These are phyloP conservation scores for Pterocles gutturalis DNA, from an alignment of 2,113 vertebrate genomes.

Conservation along the genomic window DNA sequence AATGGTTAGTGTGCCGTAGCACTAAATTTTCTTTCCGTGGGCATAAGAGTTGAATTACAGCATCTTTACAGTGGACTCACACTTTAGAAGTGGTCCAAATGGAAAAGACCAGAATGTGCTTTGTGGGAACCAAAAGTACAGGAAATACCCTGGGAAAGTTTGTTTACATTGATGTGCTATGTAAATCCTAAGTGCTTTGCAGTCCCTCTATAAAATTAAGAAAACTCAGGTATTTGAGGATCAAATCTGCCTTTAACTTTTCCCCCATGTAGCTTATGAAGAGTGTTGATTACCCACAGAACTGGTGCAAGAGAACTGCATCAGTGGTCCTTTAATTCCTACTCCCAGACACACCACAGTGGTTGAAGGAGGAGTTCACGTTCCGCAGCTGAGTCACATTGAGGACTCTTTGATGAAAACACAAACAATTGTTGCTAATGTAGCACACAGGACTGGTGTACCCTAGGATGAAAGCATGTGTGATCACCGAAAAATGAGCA, in stretches of 20 bases:
- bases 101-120: background rate
- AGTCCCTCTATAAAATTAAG: background rate
- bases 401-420: background rate
- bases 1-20: background rate
- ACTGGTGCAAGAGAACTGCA: background rate
- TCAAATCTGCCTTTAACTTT: background rate
- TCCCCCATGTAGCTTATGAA: background rate
- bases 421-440: background rate
- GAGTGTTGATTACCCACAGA: background rate
- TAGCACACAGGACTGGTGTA: background rate
- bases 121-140: background rate
- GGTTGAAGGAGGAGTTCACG: background rate
- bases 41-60: background rate
- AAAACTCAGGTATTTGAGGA: background rate
- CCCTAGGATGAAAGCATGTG: background rate
- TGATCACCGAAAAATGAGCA: background rate
- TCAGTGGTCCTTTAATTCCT: background rate
- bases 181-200: background rate
- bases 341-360: accelerated
- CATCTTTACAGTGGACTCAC: background rate
- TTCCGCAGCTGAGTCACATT: background rate
- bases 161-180: background rate
- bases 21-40: background rate
- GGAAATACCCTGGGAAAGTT: background rate
- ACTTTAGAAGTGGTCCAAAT: background rate